A percentile compares a stretch with the other conserved stretches of the same genome.
These are phyloP conservation scores for Condylura cristata DNA, from an alignment of 2,113 vertebrate genomes.

Conservation along the genomic window DNA sequence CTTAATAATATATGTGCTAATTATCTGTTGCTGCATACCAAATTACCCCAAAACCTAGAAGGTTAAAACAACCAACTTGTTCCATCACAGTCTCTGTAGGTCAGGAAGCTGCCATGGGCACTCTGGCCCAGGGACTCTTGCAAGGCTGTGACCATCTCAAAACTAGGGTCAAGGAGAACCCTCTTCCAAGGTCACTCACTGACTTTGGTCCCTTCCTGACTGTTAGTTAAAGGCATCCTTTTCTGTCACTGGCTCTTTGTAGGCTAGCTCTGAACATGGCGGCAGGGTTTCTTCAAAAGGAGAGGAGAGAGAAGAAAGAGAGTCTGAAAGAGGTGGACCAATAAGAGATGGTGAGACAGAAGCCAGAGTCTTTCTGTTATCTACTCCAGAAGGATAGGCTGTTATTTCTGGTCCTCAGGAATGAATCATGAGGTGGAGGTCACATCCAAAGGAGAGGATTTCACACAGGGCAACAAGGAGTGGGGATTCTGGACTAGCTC, in stretches of 20 bases:
- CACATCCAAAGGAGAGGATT: too few species aligned
- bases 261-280: background rate
- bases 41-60: background rate
- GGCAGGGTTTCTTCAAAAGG: background rate
- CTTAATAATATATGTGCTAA: background rate
- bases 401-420: background rate
- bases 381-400: background rate
- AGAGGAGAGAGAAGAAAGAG: background rate
- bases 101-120: background rate
- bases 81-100: background rate
- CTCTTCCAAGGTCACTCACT: background rate
- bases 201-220: background rate
- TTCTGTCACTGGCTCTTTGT: background rate
- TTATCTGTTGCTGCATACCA: background rate
- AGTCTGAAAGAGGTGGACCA: background rate
- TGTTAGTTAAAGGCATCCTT: background rate
- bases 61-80: background rate
- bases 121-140: background rate
- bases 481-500: background rate
- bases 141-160: background rate
- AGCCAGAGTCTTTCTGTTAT: background rate
- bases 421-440: background rate
- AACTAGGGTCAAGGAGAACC: background rate
- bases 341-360: background rate
- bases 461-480: background rate